Percentiles rank a stretch among this genome's conserved stretches.
These are phyloP conservation scores for Chaetodon auriga DNA, from an alignment of 2,113 vertebrate genomes.

Conservation along the genomic window DNA sequence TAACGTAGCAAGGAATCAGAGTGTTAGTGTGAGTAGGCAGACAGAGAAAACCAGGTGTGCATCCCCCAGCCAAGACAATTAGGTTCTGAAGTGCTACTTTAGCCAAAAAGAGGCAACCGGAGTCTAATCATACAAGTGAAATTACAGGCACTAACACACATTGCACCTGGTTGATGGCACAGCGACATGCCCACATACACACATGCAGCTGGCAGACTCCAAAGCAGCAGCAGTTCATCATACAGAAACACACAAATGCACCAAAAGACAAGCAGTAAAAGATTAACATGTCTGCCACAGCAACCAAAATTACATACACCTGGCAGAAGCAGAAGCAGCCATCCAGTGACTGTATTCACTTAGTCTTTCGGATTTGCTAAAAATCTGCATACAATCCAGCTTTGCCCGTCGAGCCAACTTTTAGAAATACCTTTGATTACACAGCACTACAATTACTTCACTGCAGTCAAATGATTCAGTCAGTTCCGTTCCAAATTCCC, in stretches of 20 bases:
- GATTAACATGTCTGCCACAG: neutral
- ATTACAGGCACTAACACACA: neutral
- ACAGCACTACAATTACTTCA: neutral
- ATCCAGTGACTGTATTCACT: neutral
- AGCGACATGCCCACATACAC: neutral
- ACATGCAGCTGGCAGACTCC: neutral
- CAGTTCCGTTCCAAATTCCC: neutral
- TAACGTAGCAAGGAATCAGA: neutral
- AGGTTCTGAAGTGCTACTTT: neutral
- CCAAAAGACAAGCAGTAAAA: neutral
- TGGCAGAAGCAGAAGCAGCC: too few species aligned
- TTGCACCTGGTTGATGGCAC: neutral
- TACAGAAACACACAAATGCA: too few species aligned
- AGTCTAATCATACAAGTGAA: neutral
- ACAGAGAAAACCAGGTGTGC: neutral
- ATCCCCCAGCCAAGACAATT: neutral
- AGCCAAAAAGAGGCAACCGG: neutral
- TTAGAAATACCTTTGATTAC: neutral
- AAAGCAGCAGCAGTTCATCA: too few species aligned
- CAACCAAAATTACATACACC: neutral
- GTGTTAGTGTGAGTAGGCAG: neutral
- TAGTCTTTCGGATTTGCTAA: neutral
- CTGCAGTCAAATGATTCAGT: neutral
- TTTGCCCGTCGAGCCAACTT: too few species aligned
- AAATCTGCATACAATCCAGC: neutral